These are phyloP conservation scores for Seira sanloemensis DNA, from an alignment of 2,888 invertebrate genomes.

Conservation along the genomic window DNA sequence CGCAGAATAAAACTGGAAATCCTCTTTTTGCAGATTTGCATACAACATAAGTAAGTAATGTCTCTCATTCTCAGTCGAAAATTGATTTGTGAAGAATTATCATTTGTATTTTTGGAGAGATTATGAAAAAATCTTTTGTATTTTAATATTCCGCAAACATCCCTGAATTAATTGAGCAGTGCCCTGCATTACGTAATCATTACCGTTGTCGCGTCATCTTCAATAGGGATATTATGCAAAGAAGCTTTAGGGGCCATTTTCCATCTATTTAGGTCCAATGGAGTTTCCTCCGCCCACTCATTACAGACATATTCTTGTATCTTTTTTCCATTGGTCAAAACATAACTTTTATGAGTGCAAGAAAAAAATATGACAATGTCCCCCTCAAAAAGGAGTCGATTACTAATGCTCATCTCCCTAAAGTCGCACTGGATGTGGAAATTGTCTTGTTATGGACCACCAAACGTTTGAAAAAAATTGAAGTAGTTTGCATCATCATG, in stretches of 20 bases:
- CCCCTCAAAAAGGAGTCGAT: slow-evolving; percentile 28
- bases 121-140: neutral
- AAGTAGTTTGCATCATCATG: neutral
- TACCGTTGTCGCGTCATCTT: neutral
- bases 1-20: neutral
- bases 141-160: neutral
- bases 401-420: neutral
- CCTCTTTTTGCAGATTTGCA: slow-evolving; percentile 17
- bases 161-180: slow-evolving; percentile 33
- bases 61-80: neutral
- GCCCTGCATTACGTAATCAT: slow-evolving; percentile 27
- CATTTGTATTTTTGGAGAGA: neutral
- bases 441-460: slow-evolving; percentile 8
- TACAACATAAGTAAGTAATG: neutral
- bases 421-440: slow-evolving; percentile 17
- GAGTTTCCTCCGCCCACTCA: neutral
- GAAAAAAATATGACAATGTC: neutral
- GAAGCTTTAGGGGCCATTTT: neutral
- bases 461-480: slow-evolving; percentile 7
- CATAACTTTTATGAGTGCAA: neutral
- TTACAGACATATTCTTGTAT: neutral
- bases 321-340: no score
- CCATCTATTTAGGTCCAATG: neutral
- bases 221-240: no score
- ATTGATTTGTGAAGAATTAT: neutral